Conservation (phyloP, 2,888 invertebrate genomes). For the Aphodius sticticus region DNA sequence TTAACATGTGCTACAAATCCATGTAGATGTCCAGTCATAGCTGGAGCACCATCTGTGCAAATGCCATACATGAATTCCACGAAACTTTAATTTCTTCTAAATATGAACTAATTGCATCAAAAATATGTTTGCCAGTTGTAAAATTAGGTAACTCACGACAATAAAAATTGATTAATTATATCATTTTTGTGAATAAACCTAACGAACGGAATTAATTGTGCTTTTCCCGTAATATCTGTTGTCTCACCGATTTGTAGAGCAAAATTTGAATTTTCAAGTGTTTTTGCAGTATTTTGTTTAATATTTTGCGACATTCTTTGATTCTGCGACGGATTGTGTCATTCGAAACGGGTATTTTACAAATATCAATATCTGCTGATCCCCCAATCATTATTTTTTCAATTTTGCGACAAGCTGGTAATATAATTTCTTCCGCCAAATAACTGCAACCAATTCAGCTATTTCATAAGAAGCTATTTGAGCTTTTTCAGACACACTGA, state of each 20-base stretch:
- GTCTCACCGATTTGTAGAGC: conserved; percentile 41
- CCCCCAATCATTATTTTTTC: neutral
- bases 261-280: conserved; percentile 37
- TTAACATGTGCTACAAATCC: conserved; percentile 36
- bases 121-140: conserved; percentile 36
- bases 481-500: conserved; percentile 31
- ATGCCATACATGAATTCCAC: conserved; percentile 36
- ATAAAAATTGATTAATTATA: conserved; percentile 38
- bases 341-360: conserved; percentile 32
- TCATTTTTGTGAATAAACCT: conserved; percentile 37
- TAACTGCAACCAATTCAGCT: conserved; percentile 36
- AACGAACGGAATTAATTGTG: conserved; percentile 38
- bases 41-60: conserved; percentile 34
- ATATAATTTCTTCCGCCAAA: conserved; percentile 15
- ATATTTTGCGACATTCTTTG: conserved; percentile 31
- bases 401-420: conserved; percentile 12
- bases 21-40: conserved; percentile 39
- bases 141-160: conserved; percentile 34
- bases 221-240: conserved; percentile 40
- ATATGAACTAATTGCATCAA: conserved; percentile 37
- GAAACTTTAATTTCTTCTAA: conserved; percentile 38
- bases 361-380: conserved; percentile 25
- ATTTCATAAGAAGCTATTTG: conserved; percentile 37
- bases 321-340: conserved; percentile 16
- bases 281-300: conserved; percentile 36